Conservation (phyloP, 2,888 invertebrate species). For the Lamproptera curius region DNA sequence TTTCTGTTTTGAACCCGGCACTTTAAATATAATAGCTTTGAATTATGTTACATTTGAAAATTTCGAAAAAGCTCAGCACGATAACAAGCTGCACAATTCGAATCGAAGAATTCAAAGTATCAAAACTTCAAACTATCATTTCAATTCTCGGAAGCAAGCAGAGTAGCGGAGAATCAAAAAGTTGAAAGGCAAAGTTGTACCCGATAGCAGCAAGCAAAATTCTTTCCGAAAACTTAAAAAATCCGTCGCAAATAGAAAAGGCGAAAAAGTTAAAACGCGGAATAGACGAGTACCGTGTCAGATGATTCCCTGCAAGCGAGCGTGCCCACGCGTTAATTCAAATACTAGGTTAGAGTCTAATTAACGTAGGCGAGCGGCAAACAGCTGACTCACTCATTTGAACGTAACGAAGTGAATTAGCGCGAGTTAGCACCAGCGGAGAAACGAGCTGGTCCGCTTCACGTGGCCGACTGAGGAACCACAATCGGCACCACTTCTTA, state of each 20-base stretch:
- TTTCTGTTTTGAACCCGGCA: too few species aligned
- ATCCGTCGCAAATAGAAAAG: background rate
- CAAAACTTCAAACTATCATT: too few species aligned
- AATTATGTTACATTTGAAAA: too few species aligned
- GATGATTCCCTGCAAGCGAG: background rate
- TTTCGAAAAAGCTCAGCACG: too few species aligned
- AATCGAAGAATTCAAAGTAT: too few species aligned
- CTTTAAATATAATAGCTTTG: too few species aligned
- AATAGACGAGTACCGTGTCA: background rate
- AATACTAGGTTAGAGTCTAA: conserved; percentile 61
- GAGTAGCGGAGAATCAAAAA: too few species aligned
- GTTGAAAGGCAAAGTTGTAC: background rate
- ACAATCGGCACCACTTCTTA: conserved; percentile 49
- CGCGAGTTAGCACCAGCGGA: conserved; percentile 45
- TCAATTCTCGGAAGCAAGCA: too few species aligned
- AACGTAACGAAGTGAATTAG: conserved; percentile 53
- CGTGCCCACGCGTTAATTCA: conserved; percentile 50
- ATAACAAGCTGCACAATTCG: too few species aligned
- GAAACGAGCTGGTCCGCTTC: conserved; percentile 39
- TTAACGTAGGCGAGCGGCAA: conserved; percentile 53
- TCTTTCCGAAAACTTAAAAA: background rate
- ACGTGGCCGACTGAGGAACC: conserved; percentile 52
- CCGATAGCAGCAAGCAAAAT: too few species aligned
- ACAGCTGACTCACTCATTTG: conserved; percentile 56
- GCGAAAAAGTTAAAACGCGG: background rate